phyloP scores from a whole-genome alignment of 2,888 invertebrate genomes.

The Trimorus sp. region DNA sequence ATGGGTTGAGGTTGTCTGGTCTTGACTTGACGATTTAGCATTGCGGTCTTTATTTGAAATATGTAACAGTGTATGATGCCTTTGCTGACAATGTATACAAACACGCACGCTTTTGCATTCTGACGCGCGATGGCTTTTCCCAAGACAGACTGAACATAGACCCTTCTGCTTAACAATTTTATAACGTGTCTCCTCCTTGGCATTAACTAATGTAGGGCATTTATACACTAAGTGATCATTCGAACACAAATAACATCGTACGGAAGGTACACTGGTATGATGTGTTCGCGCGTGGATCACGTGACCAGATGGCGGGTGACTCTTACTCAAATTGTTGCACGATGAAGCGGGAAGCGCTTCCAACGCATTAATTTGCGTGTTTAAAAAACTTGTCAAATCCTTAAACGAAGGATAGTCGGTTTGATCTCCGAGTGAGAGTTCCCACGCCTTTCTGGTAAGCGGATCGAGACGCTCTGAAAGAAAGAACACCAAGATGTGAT shows the following conservation, averaged over 20 bases:
- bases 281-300: too few species aligned
- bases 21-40: too few species aligned
- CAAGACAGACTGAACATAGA: conserved; percentile 1
- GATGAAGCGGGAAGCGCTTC: not conserved
- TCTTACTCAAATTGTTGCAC: too few species aligned
- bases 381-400: conserved; percentile 3
- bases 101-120: not conserved
- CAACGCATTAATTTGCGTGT: not conserved
- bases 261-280: too few species aligned
- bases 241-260: not conserved
- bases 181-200: not conserved
- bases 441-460: conserved; percentile 8
- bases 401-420: conserved; percentile 9
- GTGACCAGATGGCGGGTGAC: too few species aligned
- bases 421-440: conserved; percentile 16
- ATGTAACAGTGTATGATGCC: not conserved
- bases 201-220: not conserved
- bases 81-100: not conserved
- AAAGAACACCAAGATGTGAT: conserved; percentile 5
- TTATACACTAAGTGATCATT: conserved; percentile 4
- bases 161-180: not conserved
- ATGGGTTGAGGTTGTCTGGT: too few species aligned
- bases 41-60: not conserved
- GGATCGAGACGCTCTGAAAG: not conserved
- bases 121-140: not conserved